These are phyloP conservation scores for Vireo altiloquus DNA, from an alignment of 2,113 vertebrate genomes.

Conservation along the genomic window DNA sequence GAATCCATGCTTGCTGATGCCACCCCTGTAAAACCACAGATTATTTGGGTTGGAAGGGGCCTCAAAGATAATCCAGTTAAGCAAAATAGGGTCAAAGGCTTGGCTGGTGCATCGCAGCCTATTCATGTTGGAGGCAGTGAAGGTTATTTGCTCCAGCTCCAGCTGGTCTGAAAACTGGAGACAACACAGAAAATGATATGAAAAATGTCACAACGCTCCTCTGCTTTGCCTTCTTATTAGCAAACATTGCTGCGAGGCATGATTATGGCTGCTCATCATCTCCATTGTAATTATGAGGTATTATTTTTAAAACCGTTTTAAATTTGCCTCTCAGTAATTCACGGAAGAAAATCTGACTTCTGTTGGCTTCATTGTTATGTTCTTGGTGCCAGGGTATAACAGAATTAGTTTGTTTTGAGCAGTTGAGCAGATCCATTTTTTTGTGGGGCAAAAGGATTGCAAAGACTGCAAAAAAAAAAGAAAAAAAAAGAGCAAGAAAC, in stretches of 20 bases:
- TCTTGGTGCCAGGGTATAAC: neutral
- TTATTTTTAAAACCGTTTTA: neutral
- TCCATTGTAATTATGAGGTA: neutral
- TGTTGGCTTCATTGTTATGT: neutral
- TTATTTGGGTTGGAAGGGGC: neutral
- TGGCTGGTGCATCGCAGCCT: neutral
- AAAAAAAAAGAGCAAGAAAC: neutral
- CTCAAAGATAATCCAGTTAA: neutral
- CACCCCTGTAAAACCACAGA: fast-evolving
- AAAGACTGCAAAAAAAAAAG: neutral
- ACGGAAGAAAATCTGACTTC: neutral
- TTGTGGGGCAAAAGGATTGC: neutral
- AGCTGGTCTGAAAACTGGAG: neutral
- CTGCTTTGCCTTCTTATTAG: neutral
- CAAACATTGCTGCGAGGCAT: neutral
- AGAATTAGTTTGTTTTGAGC: neutral
- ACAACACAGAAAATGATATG: neutral
- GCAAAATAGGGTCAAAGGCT: neutral
- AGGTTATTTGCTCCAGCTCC: neutral
- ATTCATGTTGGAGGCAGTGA: neutral
- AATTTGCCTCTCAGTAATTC: neutral
- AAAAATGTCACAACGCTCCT: neutral
- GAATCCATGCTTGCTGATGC: neutral
- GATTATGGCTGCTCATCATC: conserved; percentile 7
- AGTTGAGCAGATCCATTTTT: neutral